Conservation (phyloP, 2,113 vertebrate species). For the Myotis lucifugus region DNA sequence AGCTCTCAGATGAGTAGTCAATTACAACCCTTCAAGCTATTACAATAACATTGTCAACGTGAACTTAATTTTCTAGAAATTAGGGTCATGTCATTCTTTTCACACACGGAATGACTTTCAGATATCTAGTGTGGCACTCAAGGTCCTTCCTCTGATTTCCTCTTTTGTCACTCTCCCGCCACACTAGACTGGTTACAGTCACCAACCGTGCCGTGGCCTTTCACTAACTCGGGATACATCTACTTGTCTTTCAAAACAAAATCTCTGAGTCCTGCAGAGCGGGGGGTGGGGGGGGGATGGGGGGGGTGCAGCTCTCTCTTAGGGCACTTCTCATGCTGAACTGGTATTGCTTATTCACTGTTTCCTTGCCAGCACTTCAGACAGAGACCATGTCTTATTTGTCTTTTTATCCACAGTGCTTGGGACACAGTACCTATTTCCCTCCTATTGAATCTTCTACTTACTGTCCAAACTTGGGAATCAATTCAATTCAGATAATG, state of each 20-base stretch:
- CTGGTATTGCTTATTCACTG: background rate
- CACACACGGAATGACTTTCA: background rate
- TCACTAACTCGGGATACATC: background rate
- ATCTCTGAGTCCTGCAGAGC: background rate
- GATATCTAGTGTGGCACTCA: background rate
- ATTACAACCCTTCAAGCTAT: background rate
- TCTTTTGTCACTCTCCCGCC: background rate
- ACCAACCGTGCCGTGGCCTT: background rate
- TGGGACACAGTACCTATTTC: background rate
- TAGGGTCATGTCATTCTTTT: background rate
- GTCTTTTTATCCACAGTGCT: background rate
- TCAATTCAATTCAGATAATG: background rate
- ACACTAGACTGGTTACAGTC: background rate
- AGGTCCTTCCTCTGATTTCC: background rate
- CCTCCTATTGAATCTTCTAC: background rate
- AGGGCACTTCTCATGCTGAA: background rate
- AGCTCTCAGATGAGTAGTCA: background rate
- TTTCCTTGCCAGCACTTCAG: background rate
- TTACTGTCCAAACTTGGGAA: background rate
- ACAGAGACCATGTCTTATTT: background rate
- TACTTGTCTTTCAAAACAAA: background rate
- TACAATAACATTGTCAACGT: background rate
- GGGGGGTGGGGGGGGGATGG: no score
- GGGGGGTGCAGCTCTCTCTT: background rate
- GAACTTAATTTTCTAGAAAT: conserved; percentile 8